These are phyloP conservation scores for Xenops minutus DNA, from an alignment of 2,797 vertebrate genomes.

Conservation along the genomic window DNA sequence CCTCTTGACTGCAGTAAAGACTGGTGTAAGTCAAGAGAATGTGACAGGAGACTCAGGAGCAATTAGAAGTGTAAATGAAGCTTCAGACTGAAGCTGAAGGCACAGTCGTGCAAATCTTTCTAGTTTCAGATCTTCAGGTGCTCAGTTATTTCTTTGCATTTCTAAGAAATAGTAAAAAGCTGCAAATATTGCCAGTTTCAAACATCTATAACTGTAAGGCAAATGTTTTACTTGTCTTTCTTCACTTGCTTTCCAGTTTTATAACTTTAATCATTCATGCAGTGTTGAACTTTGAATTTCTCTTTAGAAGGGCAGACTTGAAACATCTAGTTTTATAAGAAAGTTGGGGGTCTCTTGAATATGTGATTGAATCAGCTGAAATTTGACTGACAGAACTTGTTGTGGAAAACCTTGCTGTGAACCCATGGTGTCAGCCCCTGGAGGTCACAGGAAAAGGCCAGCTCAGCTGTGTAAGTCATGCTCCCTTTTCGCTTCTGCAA, in stretches of 20 bases:
- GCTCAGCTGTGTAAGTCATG: neutral
- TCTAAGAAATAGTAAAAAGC: neutral
- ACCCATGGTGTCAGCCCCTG: fast-evolving
- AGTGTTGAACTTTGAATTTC: neutral
- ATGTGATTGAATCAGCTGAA: neutral
- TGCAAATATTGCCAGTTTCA: neutral
- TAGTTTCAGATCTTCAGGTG: neutral
- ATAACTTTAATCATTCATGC: neutral
- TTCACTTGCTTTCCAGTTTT: neutral
- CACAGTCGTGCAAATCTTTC: neutral
- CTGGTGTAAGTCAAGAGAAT: fast-evolving
- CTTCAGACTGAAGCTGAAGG: neutral
- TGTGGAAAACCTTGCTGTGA: neutral
- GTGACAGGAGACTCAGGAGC: neutral
- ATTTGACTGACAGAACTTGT: neutral
- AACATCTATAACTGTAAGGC: neutral
- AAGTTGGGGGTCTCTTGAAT: neutral
- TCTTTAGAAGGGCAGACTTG: neutral
- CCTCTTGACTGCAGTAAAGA: neutral
- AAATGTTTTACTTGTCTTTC: neutral
- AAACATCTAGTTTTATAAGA: neutral
- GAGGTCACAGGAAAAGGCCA: neutral
- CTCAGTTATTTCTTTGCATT: neutral
- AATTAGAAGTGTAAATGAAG: neutral
- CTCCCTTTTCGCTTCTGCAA: neutral